Evolutionary conservation across 2,888 invertebrate species (phyloP).

Genomic region (Muschampia plurimacula): DNA sequence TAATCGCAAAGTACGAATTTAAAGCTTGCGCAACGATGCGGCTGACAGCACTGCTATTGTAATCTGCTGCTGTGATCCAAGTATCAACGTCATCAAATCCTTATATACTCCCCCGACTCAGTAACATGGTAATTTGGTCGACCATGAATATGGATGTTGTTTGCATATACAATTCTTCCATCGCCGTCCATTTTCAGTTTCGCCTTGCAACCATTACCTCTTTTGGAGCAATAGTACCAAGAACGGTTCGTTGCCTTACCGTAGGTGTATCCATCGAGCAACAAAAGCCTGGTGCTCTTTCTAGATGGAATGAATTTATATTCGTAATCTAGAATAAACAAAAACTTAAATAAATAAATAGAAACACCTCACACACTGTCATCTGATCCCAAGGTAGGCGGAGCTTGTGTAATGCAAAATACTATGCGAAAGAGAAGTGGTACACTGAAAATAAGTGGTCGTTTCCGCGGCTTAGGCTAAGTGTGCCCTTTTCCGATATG

Average conservation of each 20-base stretch:
- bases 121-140: background rate
- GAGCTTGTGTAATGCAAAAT: no score
- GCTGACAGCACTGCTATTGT: no score
- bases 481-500: no score
- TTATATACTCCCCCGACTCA: background rate
- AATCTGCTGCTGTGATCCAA: background rate
- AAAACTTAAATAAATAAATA: background rate
- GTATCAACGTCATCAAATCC: background rate
- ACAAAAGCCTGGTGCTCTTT: no score
- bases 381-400: no score
- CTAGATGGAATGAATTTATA: background rate
- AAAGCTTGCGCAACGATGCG: no score
- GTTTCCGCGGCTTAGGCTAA: no score
- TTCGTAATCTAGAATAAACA: background rate
- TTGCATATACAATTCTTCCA: conserved; percentile 2
- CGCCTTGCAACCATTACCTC: background rate
- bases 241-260: background rate
- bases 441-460: no score
- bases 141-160: conserved; percentile 1
- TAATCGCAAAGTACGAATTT: no score
- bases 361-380: background rate
- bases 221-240: conserved; percentile 9
- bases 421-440: no score
- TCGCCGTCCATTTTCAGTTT: background rate
- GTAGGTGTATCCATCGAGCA: background rate